These are phyloP conservation scores for Chromobotia macracanthus DNA, from an alignment of 2,797 vertebrate species.

Conservation along the genomic window DNA sequence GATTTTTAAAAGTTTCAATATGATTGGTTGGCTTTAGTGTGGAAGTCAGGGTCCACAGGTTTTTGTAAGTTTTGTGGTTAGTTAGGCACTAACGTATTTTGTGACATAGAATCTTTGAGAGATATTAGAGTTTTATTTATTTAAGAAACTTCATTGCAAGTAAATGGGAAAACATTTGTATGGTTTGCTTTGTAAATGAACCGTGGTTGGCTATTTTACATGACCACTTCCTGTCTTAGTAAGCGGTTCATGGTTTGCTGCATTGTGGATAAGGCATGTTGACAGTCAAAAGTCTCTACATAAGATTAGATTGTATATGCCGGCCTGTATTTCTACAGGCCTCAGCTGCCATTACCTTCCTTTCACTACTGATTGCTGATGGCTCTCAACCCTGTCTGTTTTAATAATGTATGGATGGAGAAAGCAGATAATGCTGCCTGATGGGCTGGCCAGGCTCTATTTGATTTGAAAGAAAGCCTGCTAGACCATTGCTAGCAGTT, in stretches of 20 bases:
- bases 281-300: not conserved
- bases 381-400: not conserved
- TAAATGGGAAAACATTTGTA: not conserved
- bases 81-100: too few relatives aligned
- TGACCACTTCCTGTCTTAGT: not conserved
- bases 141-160: not conserved
- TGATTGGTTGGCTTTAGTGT: too few relatives aligned
- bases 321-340: not conserved
- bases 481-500: slow-evolving; percentile 12
- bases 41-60: too few relatives aligned
- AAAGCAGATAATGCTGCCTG: slow-evolving; percentile 4
- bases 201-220: not conserved
- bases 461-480: slow-evolving; percentile 6
- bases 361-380: not conserved
- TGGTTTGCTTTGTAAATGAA: not conserved
- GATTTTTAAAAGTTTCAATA: not conserved
- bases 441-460: slow-evolving; percentile 8
- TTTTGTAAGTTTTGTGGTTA: too few relatives aligned
- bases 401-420: not conserved
- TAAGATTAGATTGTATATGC: not conserved
- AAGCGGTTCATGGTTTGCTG: not conserved
- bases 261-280: not conserved
- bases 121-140: not conserved
- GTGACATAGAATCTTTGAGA: not conserved
- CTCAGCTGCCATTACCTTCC: not conserved